Evolutionary conservation across 2,113 vertebrate species (phyloP).

Genomic region (Tetraodon nigroviridis): DNA sequence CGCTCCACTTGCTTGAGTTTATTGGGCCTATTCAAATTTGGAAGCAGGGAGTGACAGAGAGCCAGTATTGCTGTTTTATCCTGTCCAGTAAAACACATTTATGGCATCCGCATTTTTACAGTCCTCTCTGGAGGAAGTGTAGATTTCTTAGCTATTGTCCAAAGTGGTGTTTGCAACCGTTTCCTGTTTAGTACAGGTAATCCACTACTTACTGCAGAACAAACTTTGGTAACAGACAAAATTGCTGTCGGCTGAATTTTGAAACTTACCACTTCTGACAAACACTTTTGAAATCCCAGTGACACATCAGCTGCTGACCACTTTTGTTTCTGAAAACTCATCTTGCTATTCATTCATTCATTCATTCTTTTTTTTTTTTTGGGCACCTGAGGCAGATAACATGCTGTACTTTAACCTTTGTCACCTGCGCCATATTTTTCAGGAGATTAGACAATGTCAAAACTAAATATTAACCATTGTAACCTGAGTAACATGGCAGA

Average conservation of each 20-base stretch:
- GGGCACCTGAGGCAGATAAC: background rate
- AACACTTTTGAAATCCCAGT: no score
- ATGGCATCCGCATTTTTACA: constrained; percentile 54
- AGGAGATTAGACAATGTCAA: constrained; percentile 8
- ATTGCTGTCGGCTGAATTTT: no score
- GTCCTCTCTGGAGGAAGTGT: constrained; percentile 44
- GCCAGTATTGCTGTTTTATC: background rate
- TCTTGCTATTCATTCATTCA: no score
- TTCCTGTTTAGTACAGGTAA: background rate
- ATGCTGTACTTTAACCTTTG: constrained; percentile 12
- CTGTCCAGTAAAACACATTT: background rate
- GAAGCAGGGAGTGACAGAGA: background rate
- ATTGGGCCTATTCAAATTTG: constrained; percentile 17
- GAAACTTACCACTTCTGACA: no score
- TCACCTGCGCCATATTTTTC: background rate
- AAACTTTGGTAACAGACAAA: no score
- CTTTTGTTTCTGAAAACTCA: no score
- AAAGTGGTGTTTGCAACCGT: constrained; percentile 39
- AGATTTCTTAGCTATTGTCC: constrained; percentile 48
- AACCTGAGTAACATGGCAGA: no score
- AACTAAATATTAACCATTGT: constrained; percentile 32
- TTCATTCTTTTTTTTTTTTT: background rate
- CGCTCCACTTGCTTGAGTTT: constrained; percentile 22
- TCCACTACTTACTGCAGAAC: no score
- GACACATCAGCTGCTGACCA: no score